These are phyloP conservation scores for Nomada fucata DNA, from an alignment of 2,888 invertebrate species.

Conservation along the genomic window DNA sequence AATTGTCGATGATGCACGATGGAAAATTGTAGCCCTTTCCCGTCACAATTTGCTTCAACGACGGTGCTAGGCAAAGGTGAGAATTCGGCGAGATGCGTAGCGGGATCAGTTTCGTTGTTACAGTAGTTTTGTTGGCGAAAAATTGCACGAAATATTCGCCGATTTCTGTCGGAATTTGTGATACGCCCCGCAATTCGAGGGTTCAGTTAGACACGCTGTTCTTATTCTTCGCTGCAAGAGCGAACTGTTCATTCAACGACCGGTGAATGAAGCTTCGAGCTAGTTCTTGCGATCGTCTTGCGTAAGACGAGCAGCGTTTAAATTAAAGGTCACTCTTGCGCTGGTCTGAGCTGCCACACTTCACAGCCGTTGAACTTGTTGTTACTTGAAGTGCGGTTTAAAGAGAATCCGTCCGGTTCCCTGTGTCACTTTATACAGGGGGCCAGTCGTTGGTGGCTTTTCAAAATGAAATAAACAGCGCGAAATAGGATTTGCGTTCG, in stretches of 20 bases:
- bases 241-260: conserved; percentile 33
- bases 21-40: background rate
- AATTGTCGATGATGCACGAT: background rate
- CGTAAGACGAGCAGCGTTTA: conserved; percentile 64
- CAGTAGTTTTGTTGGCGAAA: background rate
- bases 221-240: background rate
- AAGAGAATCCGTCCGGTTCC: background rate
- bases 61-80: no score
- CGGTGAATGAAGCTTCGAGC: conserved; percentile 60
- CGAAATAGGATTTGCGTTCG: background rate
- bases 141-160: background rate
- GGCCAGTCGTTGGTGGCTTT: background rate
- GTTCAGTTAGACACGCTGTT: background rate
- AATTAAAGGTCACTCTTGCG: conserved; percentile 70
- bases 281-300: conserved; percentile 56
- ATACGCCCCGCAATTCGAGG: background rate
- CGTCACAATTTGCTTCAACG: background rate
- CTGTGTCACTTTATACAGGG: background rate
- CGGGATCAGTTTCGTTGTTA: background rate
- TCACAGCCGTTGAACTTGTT: background rate
- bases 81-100: background rate
- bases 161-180: no score
- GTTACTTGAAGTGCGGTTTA: background rate
- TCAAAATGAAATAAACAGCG: background rate
- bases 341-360: conserved; percentile 38